Evolutionary conservation across 2,113 vertebrate species (phyloP).

Genomic region (Semnornis frantzii): DNA sequence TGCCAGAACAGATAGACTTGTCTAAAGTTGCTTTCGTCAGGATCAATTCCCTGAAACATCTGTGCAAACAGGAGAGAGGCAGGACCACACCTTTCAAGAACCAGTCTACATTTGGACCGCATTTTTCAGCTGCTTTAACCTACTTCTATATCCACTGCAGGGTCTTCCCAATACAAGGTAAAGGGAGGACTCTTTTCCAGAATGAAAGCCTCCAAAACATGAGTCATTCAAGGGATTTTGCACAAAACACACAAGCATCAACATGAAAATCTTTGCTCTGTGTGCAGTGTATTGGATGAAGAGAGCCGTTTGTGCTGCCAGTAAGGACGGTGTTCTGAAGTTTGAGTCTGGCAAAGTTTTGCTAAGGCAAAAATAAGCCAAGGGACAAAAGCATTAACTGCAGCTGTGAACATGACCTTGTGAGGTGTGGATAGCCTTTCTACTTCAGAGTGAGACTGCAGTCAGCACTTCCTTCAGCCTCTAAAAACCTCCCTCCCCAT

Average conservation of each 20-base stretch:
- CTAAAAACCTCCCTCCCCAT: not conserved
- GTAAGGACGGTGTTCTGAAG: not conserved
- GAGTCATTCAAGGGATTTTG: not conserved
- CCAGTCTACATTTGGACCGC: not conserved
- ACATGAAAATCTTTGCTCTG: not conserved
- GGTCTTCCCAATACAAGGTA: not conserved
- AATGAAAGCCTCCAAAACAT: not conserved
- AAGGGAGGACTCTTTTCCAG: not conserved
- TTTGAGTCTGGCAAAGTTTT: not conserved
- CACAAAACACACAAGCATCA: not conserved
- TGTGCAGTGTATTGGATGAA: not conserved
- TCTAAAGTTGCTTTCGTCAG: not conserved
- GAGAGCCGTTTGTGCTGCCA: not conserved
- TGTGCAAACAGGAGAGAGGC: not conserved
- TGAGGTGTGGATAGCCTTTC: not conserved
- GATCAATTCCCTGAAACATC: not conserved
- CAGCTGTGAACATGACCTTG: not conserved
- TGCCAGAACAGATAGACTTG: not conserved
- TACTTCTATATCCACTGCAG: not conserved
- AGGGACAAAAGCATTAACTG: not conserved
- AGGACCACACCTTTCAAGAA: not conserved
- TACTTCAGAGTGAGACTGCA: not conserved
- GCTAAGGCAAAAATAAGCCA: not conserved
- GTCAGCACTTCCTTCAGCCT: not conserved
- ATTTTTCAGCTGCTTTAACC: not conserved